These are phyloP conservation scores for Macrobrachium rosenbergii DNA, from an alignment of 1,140 invertebrate species.

Conservation along the genomic window DNA sequence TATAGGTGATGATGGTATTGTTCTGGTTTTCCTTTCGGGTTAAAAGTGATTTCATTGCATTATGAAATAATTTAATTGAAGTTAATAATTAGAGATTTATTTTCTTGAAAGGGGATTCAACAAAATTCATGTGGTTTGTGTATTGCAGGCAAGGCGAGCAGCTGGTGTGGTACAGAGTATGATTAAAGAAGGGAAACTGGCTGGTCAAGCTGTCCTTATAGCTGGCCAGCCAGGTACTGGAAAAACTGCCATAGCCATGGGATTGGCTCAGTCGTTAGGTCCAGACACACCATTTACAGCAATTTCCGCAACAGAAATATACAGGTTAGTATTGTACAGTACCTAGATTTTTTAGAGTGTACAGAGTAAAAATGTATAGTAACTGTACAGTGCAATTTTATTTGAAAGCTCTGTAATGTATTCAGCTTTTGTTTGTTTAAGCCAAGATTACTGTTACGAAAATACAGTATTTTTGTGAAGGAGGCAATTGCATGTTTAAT, in stretches of 20 bases:
- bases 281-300: conserved; percentile 97
- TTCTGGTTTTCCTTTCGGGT: too few species aligned
- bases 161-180: conserved; percentile 96
- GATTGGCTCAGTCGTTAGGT: conserved; percentile 93
- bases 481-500: too few species aligned
- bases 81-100: neutral
- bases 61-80: neutral
- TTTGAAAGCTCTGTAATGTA: neutral
- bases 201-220: conserved; percentile 93
- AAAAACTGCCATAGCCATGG: conserved; percentile 98
- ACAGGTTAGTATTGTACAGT: conserved; percentile 69
- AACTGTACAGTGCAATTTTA: too few species aligned
- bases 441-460: too few species aligned
- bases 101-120: too few species aligned
- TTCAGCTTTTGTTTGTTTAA: neutral
- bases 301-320: conserved; percentile 98
- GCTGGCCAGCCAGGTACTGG: conserved; percentile 98
- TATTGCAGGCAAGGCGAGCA: conserved; percentile 85
- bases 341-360: neutral
- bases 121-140: neutral
- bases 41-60: too few species aligned
- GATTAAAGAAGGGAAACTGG: conserved; percentile 98
- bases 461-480: too few species aligned
- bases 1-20: too few species aligned
- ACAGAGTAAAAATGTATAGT: too few species aligned